A percentile compares a stretch with the other conserved stretches of the same genome.
phyloP scores from a whole-genome alignment of 1,140 invertebrate species.

The Theocolax elegans region DNA sequence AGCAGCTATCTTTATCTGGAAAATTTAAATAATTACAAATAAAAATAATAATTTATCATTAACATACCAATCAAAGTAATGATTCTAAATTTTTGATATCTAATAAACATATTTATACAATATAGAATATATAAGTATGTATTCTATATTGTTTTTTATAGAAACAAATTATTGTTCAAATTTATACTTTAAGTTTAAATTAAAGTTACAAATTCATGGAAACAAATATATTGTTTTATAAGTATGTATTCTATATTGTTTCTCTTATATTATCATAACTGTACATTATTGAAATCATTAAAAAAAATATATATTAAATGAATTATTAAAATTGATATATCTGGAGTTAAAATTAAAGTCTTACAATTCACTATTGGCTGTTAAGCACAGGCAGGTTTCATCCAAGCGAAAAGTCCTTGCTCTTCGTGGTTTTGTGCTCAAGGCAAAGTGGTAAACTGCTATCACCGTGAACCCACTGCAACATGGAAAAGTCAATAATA shows the following conservation, averaged over 20 bases:
- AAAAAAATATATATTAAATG: no score
- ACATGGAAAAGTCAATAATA: slow-evolving; percentile 8
- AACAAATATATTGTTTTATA: no score
- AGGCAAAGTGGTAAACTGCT: slow-evolving; percentile 37
- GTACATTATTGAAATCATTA: no score
- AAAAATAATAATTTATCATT: slow-evolving; percentile 26
- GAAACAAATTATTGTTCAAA: no score
- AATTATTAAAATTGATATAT: not conserved
- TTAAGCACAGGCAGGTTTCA: slow-evolving; percentile 17
- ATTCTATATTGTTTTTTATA: no score
- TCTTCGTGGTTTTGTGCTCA: slow-evolving; percentile 28
- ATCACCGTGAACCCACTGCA: slow-evolving; percentile 36
- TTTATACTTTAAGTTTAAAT: no score
- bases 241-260: no score
- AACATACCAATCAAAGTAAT: not conserved
- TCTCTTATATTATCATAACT: no score
- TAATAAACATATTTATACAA: not conserved
- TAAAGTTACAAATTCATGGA: no score
- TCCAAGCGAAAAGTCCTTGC: slow-evolving; percentile 28
- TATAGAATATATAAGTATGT: no score
- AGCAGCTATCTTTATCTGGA: slow-evolving; percentile 47
- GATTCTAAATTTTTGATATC: no score
- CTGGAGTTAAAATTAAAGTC: slow-evolving; percentile 26
- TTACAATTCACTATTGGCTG: slow-evolving; percentile 15
- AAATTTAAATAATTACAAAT: no score